Percentiles rank a stretch among this genome's conserved stretches.
These are phyloP conservation scores for Gila orcuttii DNA, from an alignment of 2,113 vertebrate genomes.

Conservation along the genomic window DNA sequence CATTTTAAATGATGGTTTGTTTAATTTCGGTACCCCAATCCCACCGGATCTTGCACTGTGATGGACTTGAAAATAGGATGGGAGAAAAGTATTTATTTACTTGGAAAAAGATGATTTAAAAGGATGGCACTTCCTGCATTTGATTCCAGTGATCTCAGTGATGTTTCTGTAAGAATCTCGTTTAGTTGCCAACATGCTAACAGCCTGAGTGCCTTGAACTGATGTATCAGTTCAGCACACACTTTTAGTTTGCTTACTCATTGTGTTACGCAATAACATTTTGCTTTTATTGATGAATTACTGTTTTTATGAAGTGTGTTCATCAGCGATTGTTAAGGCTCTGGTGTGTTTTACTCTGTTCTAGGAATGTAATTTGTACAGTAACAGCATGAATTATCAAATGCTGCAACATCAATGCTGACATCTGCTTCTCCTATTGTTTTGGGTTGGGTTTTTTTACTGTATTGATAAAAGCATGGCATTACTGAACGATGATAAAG, in stretches of 20 bases:
- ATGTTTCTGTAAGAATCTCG: slow-evolving; percentile 77
- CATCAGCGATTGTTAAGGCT: background rate
- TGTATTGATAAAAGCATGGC: slow-evolving; percentile 84
- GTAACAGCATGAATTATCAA: slow-evolving; percentile 80
- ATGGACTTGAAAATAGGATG: slow-evolving; percentile 70
- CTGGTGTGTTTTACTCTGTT: slow-evolving; percentile 78
- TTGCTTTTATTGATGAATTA: slow-evolving; percentile 52
- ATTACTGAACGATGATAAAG: slow-evolving; percentile 78
- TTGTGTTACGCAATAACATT: slow-evolving; percentile 65
- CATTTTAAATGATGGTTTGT: background rate
- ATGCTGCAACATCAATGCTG: slow-evolving; percentile 71
- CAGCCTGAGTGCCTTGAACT: slow-evolving; percentile 87
- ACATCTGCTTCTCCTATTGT: slow-evolving; percentile 77
- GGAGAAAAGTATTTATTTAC: background rate
- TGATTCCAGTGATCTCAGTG: slow-evolving; percentile 69
- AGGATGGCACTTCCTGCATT: slow-evolving; percentile 64
- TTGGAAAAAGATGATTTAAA: background rate
- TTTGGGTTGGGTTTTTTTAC: slow-evolving; percentile 81
- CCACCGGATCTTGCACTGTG: slow-evolving; percentile 79
- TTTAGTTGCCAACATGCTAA: slow-evolving; percentile 82
- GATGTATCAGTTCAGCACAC: slow-evolving; percentile 73
- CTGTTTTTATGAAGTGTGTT: background rate
- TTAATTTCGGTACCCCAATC: slow-evolving; percentile 12
- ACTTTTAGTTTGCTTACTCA: slow-evolving; percentile 69
- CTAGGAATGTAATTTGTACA: slow-evolving; percentile 79